phyloP scores from a whole-genome alignment of 2,888 invertebrate genomes.

The Muscina levida region DNA sequence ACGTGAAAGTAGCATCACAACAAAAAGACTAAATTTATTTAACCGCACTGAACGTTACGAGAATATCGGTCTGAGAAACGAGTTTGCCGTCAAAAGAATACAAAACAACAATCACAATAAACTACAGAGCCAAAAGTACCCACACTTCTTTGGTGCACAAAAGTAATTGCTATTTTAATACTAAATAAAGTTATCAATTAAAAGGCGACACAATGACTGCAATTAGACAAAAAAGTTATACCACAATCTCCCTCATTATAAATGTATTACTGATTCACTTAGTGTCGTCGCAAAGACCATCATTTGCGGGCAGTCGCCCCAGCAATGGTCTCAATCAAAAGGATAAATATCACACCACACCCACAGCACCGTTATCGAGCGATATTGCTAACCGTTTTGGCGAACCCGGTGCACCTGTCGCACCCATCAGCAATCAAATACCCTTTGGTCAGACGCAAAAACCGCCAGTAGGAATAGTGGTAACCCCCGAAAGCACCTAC shows the following conservation, averaged over 20 bases:
- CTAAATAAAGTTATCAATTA: constrained; percentile 9
- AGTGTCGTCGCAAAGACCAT: constrained; percentile 82
- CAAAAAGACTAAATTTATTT: background rate
- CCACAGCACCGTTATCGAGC: constrained; percentile 64
- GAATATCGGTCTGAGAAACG: constrained; percentile 38
- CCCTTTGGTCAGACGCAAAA: constrained; percentile 62
- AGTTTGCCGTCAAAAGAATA: constrained; percentile 36
- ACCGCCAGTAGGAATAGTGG: constrained; percentile 62
- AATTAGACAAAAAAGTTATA: constrained; percentile 35
- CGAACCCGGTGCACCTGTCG: constrained; percentile 65
- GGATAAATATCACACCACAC: constrained; percentile 78
- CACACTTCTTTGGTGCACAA: background rate
- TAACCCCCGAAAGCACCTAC: constrained; percentile 52
- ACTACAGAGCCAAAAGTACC: constrained; percentile 11
- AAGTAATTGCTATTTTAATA: constrained; percentile 42
- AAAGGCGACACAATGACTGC: constrained; percentile 25
- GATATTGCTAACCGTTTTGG: constrained; percentile 81
- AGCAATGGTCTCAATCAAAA: constrained; percentile 83
- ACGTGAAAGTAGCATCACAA: constrained; percentile 53
- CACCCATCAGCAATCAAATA: constrained; percentile 61
- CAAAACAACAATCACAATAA: background rate
- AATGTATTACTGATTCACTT: constrained; percentile 40
- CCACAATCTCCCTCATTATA: constrained; percentile 24
- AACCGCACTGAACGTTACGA: background rate
- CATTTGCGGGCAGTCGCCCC: constrained; percentile 83